Evolutionary conservation across 1,140 invertebrate genomes (phyloP).

Genomic region (Conus betulinus): DNA sequence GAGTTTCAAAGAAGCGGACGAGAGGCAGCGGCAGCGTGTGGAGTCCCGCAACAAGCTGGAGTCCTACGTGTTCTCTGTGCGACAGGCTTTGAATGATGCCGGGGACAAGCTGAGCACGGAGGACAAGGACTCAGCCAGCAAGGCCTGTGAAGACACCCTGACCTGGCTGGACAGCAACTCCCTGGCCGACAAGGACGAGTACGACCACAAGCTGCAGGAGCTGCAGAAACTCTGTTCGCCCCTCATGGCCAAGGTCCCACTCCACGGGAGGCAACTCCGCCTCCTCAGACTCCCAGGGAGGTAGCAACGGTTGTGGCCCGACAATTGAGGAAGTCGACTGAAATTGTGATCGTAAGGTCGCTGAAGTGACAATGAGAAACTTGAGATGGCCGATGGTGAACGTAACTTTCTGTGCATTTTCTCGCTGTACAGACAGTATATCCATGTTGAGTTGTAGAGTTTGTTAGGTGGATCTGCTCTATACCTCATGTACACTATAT

Average conservation of each 20-base stretch:
- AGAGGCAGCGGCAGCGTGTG: slow-evolving; percentile 89
- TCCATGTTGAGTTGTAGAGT: neutral
- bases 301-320: slow-evolving; percentile 40
- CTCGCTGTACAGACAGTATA: no score
- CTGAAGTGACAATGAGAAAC: no score
- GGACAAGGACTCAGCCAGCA: slow-evolving; percentile 81
- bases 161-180: slow-evolving; percentile 96
- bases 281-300: neutral
- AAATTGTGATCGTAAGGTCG: slow-evolving; percentile 43
- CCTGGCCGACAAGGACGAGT: slow-evolving; percentile 71
- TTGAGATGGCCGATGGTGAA: no score
- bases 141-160: slow-evolving; percentile 86
- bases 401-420: neutral
- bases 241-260: slow-evolving; percentile 76
- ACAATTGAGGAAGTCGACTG: slow-evolving; percentile 65
- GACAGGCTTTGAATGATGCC: slow-evolving; percentile 87
- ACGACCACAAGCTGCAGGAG: slow-evolving; percentile 70
- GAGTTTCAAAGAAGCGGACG: slow-evolving; percentile 90
- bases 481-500: neutral
- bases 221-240: slow-evolving; percentile 72
- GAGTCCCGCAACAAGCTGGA: slow-evolving; percentile 84
- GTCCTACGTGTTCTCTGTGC: slow-evolving; percentile 85
- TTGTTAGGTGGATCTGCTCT: neutral
- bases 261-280: slow-evolving; percentile 63
- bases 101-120: slow-evolving; percentile 78